A percentile compares a stretch with the other conserved stretches of the same genome.
Conservation (phyloP, 2,113 vertebrate genomes). For the Ibidorhyncha struthersii region DNA sequence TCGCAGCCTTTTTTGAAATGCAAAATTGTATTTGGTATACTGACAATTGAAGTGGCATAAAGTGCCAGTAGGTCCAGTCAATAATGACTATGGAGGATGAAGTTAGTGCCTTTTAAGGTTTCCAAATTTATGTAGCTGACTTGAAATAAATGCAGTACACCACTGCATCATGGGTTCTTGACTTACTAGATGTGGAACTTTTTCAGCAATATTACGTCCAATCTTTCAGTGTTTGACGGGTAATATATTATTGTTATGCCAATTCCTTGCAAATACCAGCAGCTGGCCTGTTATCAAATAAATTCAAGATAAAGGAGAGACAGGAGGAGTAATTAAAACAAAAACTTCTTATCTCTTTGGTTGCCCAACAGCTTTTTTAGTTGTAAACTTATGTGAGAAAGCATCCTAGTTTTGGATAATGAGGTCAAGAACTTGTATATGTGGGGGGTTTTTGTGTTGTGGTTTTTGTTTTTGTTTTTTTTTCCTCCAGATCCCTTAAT, state of each 20-base stretch:
- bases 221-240: not conserved
- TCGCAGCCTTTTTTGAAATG: slow-evolving; percentile 5
- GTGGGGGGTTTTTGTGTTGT: not conserved
- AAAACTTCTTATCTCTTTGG: not conserved
- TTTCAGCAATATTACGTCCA: not conserved
- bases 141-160: not conserved
- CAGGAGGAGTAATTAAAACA: not conserved
- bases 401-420: not conserved
- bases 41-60: not conserved
- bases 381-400: not conserved
- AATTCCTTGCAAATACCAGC: not conserved
- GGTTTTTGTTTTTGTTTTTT: not conserved
- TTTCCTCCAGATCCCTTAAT: not conserved
- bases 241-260: not conserved
- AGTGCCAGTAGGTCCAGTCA: not conserved
- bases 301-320: not conserved
- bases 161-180: not conserved
- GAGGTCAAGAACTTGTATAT: not conserved
- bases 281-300: not conserved
- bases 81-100: not conserved
- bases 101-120: not conserved
- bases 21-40: not conserved
- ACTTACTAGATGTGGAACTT: not conserved
- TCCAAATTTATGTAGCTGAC: not conserved
- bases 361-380: not conserved